Conservation (phyloP, 2,113 vertebrate genomes). For the Poeciliopsis occidentalis region DNA sequence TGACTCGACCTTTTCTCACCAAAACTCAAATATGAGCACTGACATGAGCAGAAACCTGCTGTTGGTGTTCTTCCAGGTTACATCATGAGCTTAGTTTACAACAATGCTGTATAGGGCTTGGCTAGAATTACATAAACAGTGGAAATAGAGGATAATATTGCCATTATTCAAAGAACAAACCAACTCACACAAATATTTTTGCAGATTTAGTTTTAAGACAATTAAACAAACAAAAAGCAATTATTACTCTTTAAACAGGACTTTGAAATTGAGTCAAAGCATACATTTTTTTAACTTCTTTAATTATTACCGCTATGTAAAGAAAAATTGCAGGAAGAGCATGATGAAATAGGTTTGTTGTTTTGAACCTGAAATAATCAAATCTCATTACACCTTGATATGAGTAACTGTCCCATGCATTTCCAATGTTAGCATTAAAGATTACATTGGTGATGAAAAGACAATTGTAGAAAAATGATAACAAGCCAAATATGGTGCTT, state of each 20-base stretch:
- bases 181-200: neutral
- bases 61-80: neutral
- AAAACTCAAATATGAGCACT: neutral
- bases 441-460: too few species aligned
- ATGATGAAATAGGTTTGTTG: neutral
- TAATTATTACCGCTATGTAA: too few species aligned
- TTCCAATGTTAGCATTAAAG: too few species aligned
- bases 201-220: neutral
- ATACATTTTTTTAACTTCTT: too few species aligned
- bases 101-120: neutral
- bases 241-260: too few species aligned
- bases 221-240: too few species aligned
- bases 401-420: neutral
- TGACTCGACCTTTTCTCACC: slow-evolving; percentile 1
- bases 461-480: too few species aligned
- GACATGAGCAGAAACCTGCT: neutral
- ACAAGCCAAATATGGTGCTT: too few species aligned
- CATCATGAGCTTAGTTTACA: neutral
- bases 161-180: neutral
- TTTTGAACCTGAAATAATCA: too few species aligned
- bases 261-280: too few species aligned
- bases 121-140: neutral
- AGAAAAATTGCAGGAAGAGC: neutral
- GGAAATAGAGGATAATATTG: neutral
- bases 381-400: neutral